These are phyloP conservation scores for Sminthurinus aureus DNA, from an alignment of 2,888 invertebrate species.

Conservation along the genomic window DNA sequence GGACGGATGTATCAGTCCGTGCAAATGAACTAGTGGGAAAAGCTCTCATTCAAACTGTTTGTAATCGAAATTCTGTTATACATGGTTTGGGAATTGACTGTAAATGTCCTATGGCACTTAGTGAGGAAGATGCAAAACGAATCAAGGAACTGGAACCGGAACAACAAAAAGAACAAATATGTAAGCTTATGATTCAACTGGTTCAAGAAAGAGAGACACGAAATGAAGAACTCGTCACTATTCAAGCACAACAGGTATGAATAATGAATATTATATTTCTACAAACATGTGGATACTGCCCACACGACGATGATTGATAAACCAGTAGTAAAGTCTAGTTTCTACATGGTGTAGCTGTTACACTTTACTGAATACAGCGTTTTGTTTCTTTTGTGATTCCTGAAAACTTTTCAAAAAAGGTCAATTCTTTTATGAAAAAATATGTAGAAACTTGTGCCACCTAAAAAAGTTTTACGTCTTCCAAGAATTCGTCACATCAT, in stretches of 20 bases:
- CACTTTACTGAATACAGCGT: background rate
- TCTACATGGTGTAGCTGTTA: background rate
- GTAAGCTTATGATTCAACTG: conserved; percentile 24
- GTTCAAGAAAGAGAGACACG: conserved; percentile 1
- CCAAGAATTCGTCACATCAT: conserved; percentile 22
- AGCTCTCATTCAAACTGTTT: conserved; percentile 13
- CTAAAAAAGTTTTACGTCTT: background rate
- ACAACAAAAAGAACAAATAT: conserved; percentile 12
- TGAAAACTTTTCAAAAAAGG: background rate
- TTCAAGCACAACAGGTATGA: conserved; percentile 27
- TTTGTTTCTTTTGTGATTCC: too few species aligned
- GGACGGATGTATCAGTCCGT: background rate
- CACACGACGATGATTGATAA: background rate
- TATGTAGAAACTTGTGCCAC: conserved; percentile 17
- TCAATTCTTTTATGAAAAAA: background rate
- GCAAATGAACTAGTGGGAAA: conserved; percentile 21
- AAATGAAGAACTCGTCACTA: background rate
- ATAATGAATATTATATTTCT: background rate
- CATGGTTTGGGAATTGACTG: background rate
- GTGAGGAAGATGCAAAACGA: background rate
- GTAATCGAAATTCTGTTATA: conserved; percentile 16
- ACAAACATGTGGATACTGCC: background rate
- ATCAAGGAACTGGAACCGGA: conserved; percentile 21
- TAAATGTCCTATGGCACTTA: background rate
- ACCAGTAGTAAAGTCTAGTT: background rate